These are phyloP conservation scores for Agrochola circellaris DNA, from an alignment of 2,888 invertebrate species.

Conservation along the genomic window DNA sequence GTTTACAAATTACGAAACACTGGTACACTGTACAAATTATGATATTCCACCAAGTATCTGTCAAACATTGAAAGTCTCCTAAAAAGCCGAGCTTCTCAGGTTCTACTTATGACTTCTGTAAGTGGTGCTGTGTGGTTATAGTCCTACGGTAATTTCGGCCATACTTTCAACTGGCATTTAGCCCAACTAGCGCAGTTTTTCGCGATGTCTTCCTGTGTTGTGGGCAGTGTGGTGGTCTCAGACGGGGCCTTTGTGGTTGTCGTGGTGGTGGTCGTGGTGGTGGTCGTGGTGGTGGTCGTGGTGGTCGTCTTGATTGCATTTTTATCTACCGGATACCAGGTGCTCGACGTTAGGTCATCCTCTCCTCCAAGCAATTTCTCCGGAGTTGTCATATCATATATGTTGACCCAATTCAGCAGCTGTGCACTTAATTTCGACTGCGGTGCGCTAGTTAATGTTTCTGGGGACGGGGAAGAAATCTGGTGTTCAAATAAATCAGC, in stretches of 20 bases:
- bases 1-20: not conserved
- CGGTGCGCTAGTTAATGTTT: too few relatives aligned
- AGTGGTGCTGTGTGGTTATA: not conserved
- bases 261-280: not conserved
- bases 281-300: not conserved
- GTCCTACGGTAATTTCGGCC: not conserved
- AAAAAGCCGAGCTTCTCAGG: not conserved
- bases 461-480: not conserved
- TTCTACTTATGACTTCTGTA: constrained; percentile 1
- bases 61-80: not conserved
- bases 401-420: not conserved
- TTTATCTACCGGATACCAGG: not conserved
- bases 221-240: not conserved
- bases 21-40: not conserved
- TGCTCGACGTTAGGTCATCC: constrained; percentile 14
- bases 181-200: constrained; percentile 12
- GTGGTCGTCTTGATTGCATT: fast-evolving
- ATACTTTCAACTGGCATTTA: constrained; percentile 14
- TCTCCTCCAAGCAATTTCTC: not conserved
- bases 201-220: not conserved
- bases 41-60: not conserved
- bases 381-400: not conserved
- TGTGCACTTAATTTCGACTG: constrained; percentile 2
- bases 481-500: not conserved
- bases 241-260: not conserved